phyloP scores from a whole-genome alignment of 2,797 vertebrate genomes.

The Rhinogobio ventralis region DNA sequence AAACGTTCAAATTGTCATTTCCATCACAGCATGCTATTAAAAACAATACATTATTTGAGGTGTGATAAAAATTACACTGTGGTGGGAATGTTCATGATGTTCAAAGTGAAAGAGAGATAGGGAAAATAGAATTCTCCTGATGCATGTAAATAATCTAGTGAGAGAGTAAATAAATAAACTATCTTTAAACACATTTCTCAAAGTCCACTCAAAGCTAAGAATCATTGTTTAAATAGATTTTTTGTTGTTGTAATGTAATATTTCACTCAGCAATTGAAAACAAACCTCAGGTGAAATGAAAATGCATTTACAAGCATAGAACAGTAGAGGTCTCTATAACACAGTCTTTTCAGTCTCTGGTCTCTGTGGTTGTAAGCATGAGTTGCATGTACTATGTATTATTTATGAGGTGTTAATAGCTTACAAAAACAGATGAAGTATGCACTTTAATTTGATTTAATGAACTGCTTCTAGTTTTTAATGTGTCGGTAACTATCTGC shows the following conservation, averaged over 20 bases:
- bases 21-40: not conserved
- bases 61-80: not conserved
- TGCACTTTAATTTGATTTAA: constrained; percentile 63
- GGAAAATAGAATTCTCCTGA: not conserved
- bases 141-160: not conserved
- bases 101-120: not conserved
- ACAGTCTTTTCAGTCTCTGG: constrained; percentile 33
- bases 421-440: constrained; percentile 62
- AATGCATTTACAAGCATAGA: constrained; percentile 21
- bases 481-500: constrained; percentile 62
- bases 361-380: not conserved
- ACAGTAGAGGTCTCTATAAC: constrained; percentile 65
- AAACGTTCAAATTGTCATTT: not conserved
- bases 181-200: no score
- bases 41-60: not conserved
- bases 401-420: constrained; percentile 64
- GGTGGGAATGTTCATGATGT: not conserved
- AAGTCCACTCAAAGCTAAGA: not conserved
- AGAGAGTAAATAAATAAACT: no score
- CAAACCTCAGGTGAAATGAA: not conserved
- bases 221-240: not conserved
- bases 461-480: constrained; percentile 63
- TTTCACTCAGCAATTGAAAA: not conserved
- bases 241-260: not conserved
- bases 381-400: constrained; percentile 63